Conservation (phyloP, 2,797 vertebrate species). For the Arnoldichthys spilopterus region DNA sequence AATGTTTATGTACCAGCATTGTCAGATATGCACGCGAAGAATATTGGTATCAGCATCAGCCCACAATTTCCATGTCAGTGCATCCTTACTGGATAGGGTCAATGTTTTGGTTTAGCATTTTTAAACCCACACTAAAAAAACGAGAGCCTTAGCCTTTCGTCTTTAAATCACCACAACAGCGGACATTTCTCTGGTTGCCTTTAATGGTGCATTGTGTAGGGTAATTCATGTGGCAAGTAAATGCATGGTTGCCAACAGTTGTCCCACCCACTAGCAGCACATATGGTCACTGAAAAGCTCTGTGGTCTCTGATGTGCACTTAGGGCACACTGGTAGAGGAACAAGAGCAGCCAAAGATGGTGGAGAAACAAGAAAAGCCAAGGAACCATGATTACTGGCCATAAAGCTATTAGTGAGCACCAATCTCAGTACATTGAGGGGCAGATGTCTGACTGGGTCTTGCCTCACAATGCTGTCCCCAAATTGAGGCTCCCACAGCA, state of each 20-base stretch:
- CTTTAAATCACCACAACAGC: constrained; percentile 17
- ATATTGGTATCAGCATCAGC: not conserved
- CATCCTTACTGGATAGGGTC: not conserved
- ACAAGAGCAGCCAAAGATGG: constrained; percentile 20
- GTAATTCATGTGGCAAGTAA: constrained; percentile 44
- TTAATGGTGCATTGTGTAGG: constrained; percentile 32
- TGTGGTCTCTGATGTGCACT: constrained; percentile 32
- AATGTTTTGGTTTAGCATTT: not conserved
- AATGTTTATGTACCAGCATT: not conserved
- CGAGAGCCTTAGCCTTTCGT: not conserved
- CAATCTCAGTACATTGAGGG: not conserved
- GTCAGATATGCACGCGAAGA: not conserved
- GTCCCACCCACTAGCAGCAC: constrained; percentile 47
- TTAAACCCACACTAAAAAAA: too few relatives aligned
- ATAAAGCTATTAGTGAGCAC: constrained; percentile 23
- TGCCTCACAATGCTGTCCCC: not conserved
- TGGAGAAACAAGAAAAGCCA: not conserved
- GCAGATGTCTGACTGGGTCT: constrained; percentile 7
- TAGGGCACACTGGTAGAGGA: constrained; percentile 24
- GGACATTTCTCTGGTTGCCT: constrained; percentile 21
- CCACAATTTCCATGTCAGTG: not conserved
- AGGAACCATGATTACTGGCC: constrained; percentile 14
- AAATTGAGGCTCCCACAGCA: constrained; percentile 14
- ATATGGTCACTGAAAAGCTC: constrained; percentile 51
- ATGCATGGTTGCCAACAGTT: constrained; percentile 28